phyloP scores from a whole-genome alignment of 2,888 invertebrate species.

The Drosophila conformis region DNA sequence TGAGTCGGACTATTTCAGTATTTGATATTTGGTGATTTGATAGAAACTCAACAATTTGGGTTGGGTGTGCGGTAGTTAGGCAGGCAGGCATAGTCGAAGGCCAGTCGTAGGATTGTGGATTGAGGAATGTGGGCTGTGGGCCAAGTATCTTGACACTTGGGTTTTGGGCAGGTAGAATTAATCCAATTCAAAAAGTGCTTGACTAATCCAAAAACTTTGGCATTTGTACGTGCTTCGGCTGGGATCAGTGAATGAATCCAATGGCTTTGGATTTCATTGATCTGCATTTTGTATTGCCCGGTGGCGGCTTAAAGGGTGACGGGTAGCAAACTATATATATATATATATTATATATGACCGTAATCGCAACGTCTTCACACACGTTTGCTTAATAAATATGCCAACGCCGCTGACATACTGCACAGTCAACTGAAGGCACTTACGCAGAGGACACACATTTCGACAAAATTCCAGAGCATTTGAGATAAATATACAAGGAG shows the following conservation, averaged over 20 bases:
- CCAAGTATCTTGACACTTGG: background rate
- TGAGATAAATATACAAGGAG: background rate
- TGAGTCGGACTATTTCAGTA: background rate
- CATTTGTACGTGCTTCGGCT: conserved; percentile 4
- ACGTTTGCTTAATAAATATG: conserved; percentile 42
- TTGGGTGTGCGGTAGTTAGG: background rate
- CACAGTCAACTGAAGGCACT: conserved; percentile 42
- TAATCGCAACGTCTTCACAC: conserved; percentile 45
- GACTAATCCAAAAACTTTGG: conserved; percentile 52
- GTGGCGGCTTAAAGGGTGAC: conserved; percentile 21
- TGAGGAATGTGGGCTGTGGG: background rate
- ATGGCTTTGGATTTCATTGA: conserved; percentile 70
- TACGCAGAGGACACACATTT: conserved; percentile 1
- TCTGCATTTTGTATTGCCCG: conserved; percentile 45
- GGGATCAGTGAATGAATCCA: conserved; percentile 74
- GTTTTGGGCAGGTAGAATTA: conserved; percentile 57
- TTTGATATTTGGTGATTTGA: background rate
- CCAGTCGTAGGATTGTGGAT: background rate
- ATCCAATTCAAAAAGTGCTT: conserved; percentile 54
- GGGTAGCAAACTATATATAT: conserved; percentile 15
- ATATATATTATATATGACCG: conserved; percentile 12
- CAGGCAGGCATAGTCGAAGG: background rate
- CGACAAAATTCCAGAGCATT: background rate
- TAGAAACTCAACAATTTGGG: background rate
- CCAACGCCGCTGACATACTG: no score